These are phyloP conservation scores for Hypocryptadius cinnamomeus DNA, from an alignment of 2,113 vertebrate genomes.

Conservation along the genomic window DNA sequence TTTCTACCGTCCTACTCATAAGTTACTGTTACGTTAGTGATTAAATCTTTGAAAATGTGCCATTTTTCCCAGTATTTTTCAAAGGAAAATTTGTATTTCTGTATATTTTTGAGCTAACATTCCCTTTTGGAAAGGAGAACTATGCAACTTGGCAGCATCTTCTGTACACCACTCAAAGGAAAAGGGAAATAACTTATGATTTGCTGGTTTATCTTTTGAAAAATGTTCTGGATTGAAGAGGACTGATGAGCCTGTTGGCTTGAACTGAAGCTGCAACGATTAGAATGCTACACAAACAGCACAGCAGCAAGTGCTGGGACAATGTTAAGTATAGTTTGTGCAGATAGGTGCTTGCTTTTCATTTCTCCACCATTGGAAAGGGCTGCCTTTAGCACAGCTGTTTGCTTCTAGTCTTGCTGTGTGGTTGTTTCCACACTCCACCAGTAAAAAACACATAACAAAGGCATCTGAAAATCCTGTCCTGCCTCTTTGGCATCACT, in stretches of 20 bases:
- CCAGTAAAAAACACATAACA: neutral
- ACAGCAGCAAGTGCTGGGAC: neutral
- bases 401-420: neutral
- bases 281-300: neutral
- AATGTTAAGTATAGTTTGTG: neutral
- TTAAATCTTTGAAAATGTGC: conserved; percentile 26
- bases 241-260: neutral
- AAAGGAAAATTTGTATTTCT: neutral
- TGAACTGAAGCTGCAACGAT: neutral
- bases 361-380: neutral
- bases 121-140: neutral
- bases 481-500: neutral
- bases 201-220: conserved; percentile 37
- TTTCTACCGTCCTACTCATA: neutral
- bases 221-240: conserved; percentile 26
- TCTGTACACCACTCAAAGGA: neutral
- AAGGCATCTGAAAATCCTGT: neutral
- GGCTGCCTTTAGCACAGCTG: neutral
- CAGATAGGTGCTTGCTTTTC: neutral
- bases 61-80: neutral
- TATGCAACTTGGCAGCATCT: neutral
- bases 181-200: conserved; percentile 39
- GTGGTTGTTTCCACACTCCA: neutral
- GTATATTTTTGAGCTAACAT: neutral
- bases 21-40: neutral